Evolutionary conservation across 2,888 invertebrate genomes (phyloP).

Genomic region (Eumerus sabulonum): DNA sequence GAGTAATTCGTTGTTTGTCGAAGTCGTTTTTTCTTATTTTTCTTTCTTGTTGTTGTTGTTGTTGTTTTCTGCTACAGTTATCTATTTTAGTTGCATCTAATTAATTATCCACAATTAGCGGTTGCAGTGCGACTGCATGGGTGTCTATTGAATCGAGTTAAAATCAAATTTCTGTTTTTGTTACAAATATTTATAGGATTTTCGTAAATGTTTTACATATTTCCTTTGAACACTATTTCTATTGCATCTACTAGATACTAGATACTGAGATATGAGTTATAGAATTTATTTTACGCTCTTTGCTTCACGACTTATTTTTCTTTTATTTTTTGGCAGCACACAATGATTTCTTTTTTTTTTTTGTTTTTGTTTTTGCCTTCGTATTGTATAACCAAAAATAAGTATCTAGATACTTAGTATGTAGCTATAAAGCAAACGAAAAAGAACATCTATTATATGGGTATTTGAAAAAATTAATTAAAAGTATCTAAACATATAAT

Average conservation of each 20-base stretch:
- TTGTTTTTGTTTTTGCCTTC: slow-evolving; percentile 33
- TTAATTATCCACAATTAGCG: slow-evolving; percentile 43
- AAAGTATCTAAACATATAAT: too few species aligned
- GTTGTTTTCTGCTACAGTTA: neutral
- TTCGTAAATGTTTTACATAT: slow-evolving; percentile 9
- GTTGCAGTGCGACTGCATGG: slow-evolving; percentile 22
- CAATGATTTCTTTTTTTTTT: slow-evolving; percentile 38
- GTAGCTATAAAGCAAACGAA: too few species aligned
- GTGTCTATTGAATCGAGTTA: too few species aligned
- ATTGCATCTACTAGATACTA: slow-evolving; percentile 43
- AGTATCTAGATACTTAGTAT: slow-evolving; percentile 36
- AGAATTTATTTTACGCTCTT: slow-evolving; percentile 35
- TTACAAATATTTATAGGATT: too few species aligned
- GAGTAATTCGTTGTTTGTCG: slow-evolving; percentile 62
- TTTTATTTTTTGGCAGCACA: slow-evolving; percentile 57
- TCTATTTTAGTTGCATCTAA: slow-evolving; percentile 13
- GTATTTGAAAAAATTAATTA: too few species aligned
- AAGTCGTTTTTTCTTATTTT: slow-evolving; percentile 50
- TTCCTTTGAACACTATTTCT: slow-evolving; percentile 27
- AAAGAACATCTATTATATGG: too few species aligned
- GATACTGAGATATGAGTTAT: slow-evolving; percentile 45
- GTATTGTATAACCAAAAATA: slow-evolving; percentile 64
- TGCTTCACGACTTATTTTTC: slow-evolving; percentile 35
- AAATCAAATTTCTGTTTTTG: too few species aligned
- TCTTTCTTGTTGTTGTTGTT: slow-evolving; percentile 12